A percentile compares a stretch with the other conserved stretches of the same genome.
Evolutionary conservation across 1,140 invertebrate species (phyloP).

Genomic region (Cephus cinctus): DNA sequence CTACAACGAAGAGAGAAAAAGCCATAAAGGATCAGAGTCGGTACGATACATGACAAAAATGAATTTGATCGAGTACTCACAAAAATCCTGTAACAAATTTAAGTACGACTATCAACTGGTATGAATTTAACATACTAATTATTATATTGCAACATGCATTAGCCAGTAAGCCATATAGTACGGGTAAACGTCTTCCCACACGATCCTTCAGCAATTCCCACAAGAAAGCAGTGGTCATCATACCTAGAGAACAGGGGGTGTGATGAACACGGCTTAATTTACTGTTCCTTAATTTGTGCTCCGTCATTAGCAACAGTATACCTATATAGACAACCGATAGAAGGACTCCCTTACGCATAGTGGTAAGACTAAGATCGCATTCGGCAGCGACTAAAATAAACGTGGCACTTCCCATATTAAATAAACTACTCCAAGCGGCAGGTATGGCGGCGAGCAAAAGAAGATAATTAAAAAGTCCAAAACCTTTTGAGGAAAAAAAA

Average conservation of each 20-base stretch:
- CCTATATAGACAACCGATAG: conserved; percentile 44
- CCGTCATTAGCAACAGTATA: conserved; percentile 13
- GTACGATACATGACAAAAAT: background rate
- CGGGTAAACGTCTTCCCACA: conserved; percentile 50
- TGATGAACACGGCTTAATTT: conserved; percentile 4
- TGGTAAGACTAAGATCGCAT: conserved; percentile 44
- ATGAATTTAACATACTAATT: conserved; percentile 55
- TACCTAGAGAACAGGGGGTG: conserved; percentile 51
- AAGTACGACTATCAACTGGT: conserved; percentile 56
- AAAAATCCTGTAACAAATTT: conserved; percentile 61
- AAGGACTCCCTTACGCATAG: conserved; percentile 44
- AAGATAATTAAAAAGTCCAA: conserved; percentile 49
- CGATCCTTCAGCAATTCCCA: conserved; percentile 60
- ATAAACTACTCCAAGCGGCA: conserved; percentile 39
- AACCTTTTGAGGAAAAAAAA: conserved; percentile 29
- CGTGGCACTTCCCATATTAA: conserved; percentile 46
- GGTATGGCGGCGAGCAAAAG: conserved; percentile 44
- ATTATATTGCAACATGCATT: conserved; percentile 58
- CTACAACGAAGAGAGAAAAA: conserved; percentile 29
- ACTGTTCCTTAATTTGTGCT: background rate
- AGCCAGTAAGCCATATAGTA: conserved; percentile 56
- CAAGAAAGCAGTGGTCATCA: conserved; percentile 58
- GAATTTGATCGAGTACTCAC: conserved; percentile 48
- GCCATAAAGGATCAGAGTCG: background rate
- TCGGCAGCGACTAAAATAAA: conserved; percentile 50